Percentiles rank a stretch among this genome's conserved stretches.
phyloP scores from a whole-genome alignment of 2,888 invertebrate species.

The Drosophila testacea region DNA sequence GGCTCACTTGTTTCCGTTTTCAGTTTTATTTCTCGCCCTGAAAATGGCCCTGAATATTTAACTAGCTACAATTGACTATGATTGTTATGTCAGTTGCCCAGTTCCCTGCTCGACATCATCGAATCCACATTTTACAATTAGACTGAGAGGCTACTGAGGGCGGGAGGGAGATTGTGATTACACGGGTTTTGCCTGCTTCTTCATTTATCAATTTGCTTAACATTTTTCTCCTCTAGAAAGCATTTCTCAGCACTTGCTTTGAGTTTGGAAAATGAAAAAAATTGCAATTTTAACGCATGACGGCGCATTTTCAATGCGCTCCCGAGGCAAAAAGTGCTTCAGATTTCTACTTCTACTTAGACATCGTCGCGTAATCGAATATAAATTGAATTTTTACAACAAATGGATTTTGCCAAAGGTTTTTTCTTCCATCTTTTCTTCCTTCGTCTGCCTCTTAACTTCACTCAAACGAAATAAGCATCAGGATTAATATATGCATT shows the following conservation, averaged over 20 bases:
- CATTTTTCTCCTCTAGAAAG: slow-evolving; percentile 26
- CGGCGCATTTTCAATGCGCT: slow-evolving; percentile 72
- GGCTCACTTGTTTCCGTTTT: slow-evolving; percentile 47
- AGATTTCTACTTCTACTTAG: slow-evolving; percentile 65
- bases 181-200: slow-evolving; percentile 30
- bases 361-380: slow-evolving; percentile 78
- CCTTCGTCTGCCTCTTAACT: slow-evolving; percentile 36
- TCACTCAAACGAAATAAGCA: slow-evolving; percentile 71
- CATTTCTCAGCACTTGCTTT: slow-evolving; percentile 31
- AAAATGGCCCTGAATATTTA: slow-evolving; percentile 72
- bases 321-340: slow-evolving; percentile 46
- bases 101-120: slow-evolving; percentile 14
- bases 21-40: slow-evolving; percentile 73
- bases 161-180: slow-evolving; percentile 10
- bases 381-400: slow-evolving; percentile 76
- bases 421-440: slow-evolving; percentile 29
- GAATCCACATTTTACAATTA: slow-evolving; percentile 60
- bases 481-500: slow-evolving; percentile 76
- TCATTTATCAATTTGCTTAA: slow-evolving; percentile 75
- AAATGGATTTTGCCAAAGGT: slow-evolving; percentile 73
- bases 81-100: slow-evolving; percentile 69
- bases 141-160: slow-evolving; percentile 10
- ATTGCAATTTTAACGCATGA: slow-evolving; percentile 81
- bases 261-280: slow-evolving; percentile 38
- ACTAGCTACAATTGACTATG: slow-evolving; percentile 76